Conservation (phyloP, 2,888 invertebrate genomes). For the Apoda limacodes region DNA sequence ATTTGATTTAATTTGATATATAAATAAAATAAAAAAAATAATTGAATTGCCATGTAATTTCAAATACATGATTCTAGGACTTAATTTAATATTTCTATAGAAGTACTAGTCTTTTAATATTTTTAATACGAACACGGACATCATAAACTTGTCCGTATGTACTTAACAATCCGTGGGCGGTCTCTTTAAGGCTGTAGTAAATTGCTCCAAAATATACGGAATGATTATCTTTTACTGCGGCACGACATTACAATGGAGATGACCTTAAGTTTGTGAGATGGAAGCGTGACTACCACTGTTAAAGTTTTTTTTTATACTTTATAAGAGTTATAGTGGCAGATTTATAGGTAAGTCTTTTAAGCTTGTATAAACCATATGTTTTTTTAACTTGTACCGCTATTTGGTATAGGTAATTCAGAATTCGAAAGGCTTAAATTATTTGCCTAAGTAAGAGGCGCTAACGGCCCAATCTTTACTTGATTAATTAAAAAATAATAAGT, state of each 20-base stretch:
- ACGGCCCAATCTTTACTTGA: too few relatives aligned
- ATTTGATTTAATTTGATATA: too few relatives aligned
- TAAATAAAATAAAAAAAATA: background rate
- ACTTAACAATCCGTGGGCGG: slow-evolving; percentile 35
- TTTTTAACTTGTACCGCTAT: too few relatives aligned
- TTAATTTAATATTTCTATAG: background rate
- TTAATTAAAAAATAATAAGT: too few relatives aligned
- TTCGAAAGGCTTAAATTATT: too few relatives aligned
- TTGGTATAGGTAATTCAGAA: too few relatives aligned
- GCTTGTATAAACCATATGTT: too few relatives aligned
- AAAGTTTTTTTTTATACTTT: too few relatives aligned
- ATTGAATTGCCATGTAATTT: background rate
- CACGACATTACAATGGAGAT: slow-evolving; percentile 57
- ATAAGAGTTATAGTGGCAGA: too few relatives aligned
- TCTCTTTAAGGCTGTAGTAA: slow-evolving; percentile 26
- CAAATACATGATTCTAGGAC: background rate
- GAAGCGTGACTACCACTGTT: too few relatives aligned
- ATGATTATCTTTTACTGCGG: slow-evolving; percentile 53
- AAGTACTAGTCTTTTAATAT: background rate
- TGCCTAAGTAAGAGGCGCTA: too few relatives aligned
- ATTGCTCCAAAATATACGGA: slow-evolving; percentile 59
- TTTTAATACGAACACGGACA: background rate
- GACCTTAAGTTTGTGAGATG: slow-evolving; percentile 51
- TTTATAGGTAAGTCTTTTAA: too few relatives aligned
- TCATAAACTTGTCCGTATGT: slow-evolving; percentile 9